Percentiles rank a stretch among this genome's conserved stretches.
Conservation (phyloP, 2,888 invertebrate genomes). For the Morpho helenor region DNA sequence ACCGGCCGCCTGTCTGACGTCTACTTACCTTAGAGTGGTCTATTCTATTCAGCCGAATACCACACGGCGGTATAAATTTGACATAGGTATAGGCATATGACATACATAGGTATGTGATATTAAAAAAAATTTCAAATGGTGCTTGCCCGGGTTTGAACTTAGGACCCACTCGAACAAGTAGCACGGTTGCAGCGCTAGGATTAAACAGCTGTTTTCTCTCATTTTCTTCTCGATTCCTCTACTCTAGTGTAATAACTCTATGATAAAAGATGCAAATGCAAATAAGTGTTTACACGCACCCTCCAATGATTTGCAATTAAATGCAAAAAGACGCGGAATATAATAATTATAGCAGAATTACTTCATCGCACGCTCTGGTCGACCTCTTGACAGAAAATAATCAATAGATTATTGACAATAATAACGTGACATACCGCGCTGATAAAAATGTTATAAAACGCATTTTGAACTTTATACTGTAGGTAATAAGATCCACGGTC, state of each 20-base stretch:
- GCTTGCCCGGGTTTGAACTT: no score
- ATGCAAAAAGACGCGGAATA: conserved; percentile 5
- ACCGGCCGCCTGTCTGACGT: no score
- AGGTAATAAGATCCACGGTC: conserved; percentile 7
- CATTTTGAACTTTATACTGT: conserved; percentile 10
- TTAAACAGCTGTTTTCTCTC: no score
- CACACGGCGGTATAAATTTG: no score
- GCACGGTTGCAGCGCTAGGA: no score
- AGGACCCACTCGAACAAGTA: no score
- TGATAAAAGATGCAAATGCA: neutral
- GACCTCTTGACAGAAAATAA: conserved; percentile 29
- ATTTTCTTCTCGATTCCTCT: no score
- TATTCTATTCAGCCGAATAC: no score
- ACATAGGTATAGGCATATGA: no score
- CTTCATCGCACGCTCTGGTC: conserved; percentile 14
- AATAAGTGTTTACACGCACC: neutral
- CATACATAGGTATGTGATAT: no score
- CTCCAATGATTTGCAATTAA: neutral
- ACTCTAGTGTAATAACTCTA: neutral
- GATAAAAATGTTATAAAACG: conserved; percentile 12
- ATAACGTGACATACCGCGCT: conserved; percentile 22
- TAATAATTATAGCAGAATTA: conserved; percentile 5
- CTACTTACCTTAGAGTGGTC: no score
- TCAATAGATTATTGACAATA: conserved; percentile 27
- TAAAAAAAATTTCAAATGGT: no score